A percentile compares a stretch with the other conserved stretches of the same genome.
Conservation (phyloP, 2,113 vertebrate genomes). For the Esox niger region DNA sequence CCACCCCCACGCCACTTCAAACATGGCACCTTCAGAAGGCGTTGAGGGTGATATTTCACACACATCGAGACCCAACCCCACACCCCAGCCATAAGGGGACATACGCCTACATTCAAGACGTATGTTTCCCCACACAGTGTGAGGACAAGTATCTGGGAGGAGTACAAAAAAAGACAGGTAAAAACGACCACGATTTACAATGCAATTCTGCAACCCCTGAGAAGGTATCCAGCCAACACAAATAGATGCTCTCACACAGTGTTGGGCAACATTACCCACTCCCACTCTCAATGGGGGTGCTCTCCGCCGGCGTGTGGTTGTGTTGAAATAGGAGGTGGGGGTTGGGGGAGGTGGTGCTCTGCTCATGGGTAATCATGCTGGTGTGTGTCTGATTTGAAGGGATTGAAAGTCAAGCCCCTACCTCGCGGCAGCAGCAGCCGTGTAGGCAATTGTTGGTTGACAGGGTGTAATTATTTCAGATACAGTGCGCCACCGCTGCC, state of each 20-base stretch:
- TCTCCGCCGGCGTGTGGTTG: neutral
- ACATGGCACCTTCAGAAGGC: neutral
- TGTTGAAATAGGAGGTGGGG: too few species aligned
- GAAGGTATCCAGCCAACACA: too few species aligned
- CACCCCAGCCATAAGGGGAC: too few species aligned
- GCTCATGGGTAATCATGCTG: neutral
- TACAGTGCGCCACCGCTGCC: conserved; percentile 33
- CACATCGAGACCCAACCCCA: too few species aligned
- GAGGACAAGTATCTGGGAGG: too few species aligned
- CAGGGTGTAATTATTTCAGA: conserved; percentile 59
- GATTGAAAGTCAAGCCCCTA: conserved; percentile 40
- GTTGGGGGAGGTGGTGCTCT: too few species aligned
- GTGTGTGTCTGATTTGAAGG: conserved; percentile 36
- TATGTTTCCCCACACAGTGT: conserved; percentile 22
- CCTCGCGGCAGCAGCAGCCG: conserved; percentile 27
- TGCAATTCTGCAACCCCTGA: too few species aligned
- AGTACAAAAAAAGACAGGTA: too few species aligned
- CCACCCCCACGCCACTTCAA: neutral
- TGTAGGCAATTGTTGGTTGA: too few species aligned
- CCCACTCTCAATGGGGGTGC: neutral
- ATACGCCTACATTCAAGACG: too few species aligned
- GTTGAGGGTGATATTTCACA: too few species aligned
- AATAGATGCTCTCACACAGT: conserved; percentile 34
- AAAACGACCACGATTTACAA: too few species aligned
- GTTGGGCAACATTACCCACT: neutral